Evolutionary conservation across 2,888 invertebrate species (phyloP).

Genomic region (Tromatobia lineatoria): DNA sequence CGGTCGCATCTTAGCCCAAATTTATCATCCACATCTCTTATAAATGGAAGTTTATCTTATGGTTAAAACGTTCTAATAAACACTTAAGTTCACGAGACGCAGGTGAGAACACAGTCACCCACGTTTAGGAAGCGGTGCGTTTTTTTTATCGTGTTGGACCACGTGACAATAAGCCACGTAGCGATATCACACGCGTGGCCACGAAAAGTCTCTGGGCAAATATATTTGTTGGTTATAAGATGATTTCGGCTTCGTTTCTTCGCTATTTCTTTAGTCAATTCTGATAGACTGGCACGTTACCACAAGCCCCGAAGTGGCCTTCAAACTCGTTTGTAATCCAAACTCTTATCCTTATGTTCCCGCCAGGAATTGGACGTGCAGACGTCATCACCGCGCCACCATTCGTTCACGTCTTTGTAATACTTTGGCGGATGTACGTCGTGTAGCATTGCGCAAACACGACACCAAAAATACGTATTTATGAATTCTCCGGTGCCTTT

Average conservation of each 20-base stretch:
- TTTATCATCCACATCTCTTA: constrained; percentile 19
- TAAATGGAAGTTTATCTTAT: constrained; percentile 59
- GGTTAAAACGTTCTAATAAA: constrained; percentile 44
- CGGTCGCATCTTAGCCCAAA: constrained; percentile 11
- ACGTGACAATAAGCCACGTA: background rate
- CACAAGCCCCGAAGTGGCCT: background rate
- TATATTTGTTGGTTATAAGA: background rate
- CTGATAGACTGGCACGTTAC: background rate
- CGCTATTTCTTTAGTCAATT: background rate
- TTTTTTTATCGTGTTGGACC: constrained; percentile 13
- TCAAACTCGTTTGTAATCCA: constrained; percentile 71
- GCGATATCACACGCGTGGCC: background rate
- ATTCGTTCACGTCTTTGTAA: constrained; percentile 95
- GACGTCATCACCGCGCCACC: constrained; percentile 95
- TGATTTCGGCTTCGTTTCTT: background rate
- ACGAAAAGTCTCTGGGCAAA: constrained; percentile 14
- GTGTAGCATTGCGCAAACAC: constrained; percentile 94
- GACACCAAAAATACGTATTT: constrained; percentile 98
- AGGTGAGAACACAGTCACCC: constrained; percentile 32
- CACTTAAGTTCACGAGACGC: constrained; percentile 58
- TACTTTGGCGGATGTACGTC: constrained; percentile 88
- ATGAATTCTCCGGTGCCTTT: constrained; percentile 98
- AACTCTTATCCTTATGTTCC: constrained; percentile 78
- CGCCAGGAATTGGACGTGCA: constrained; percentile 93
- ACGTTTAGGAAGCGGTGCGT: constrained; percentile 65